A percentile compares a stretch with the other conserved stretches of the same genome.
Conservation (phyloP, 2,797 vertebrate genomes). For the Chromis chromis region DNA sequence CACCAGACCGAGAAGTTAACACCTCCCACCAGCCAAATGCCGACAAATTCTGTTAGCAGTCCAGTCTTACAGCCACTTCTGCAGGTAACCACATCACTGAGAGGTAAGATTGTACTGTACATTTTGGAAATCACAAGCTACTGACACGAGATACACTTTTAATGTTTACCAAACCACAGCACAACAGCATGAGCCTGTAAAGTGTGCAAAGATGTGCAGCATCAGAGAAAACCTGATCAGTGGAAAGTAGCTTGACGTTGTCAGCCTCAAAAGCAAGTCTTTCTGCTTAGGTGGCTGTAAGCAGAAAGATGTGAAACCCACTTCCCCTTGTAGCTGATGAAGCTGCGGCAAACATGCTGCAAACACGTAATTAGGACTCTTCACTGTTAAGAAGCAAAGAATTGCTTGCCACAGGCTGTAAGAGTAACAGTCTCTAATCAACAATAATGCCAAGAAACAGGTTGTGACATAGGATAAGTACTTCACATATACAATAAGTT, state of each 20-base stretch:
- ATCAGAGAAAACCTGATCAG: conserved; percentile 25
- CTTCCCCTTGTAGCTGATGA: conserved; percentile 31
- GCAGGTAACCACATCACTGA: conserved; percentile 46
- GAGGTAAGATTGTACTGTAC: not conserved
- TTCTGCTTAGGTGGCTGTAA: conserved; percentile 9
- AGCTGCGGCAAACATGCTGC: conserved; percentile 24
- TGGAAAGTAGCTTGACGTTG: conserved; percentile 19
- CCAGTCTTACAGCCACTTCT: conserved; percentile 31
- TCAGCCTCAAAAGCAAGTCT: conserved; percentile 9
- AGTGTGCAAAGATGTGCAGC: conserved; percentile 10
- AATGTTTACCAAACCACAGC: conserved; percentile 14
- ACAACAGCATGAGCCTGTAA: conserved; percentile 6
- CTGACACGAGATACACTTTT: not conserved
- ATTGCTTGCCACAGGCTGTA: not conserved
- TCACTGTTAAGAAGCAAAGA: conserved; percentile 9
- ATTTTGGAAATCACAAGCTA: not conserved
- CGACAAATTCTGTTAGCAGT: conserved; percentile 44
- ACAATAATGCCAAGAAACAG: not conserved
- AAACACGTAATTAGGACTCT: conserved; percentile 21
- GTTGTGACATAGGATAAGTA: too few species aligned
- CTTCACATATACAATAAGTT: too few species aligned
- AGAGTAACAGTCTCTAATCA: not conserved
- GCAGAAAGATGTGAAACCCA: conserved; percentile 26
- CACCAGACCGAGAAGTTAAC: conserved; percentile 58
- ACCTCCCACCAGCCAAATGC: conserved; percentile 71